Percentiles rank a stretch among this genome's conserved stretches.
Conservation (phyloP, 2,888 invertebrate genomes). For the Rhamphomyia laevipes region DNA sequence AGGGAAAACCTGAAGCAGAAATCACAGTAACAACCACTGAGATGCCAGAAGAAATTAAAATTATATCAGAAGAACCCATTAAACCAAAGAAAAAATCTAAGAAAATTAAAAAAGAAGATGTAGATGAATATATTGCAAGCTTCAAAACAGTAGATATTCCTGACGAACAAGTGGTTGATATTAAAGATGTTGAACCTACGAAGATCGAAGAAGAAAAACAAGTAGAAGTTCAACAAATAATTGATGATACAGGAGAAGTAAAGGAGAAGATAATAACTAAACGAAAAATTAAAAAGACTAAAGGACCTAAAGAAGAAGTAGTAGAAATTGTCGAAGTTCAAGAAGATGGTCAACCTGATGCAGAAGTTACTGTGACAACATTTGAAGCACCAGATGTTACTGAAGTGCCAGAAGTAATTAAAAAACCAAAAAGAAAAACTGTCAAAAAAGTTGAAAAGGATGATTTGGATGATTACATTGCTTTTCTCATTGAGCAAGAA, state of each 20-base stretch:
- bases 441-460: conserved; percentile 24
- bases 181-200: background rate
- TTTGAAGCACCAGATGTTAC: conserved; percentile 22
- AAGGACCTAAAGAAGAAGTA: conserved; percentile 25
- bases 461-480: conserved; percentile 27
- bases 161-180: conserved; percentile 15
- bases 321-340: conserved; percentile 30
- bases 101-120: conserved; percentile 13
- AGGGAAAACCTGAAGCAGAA: conserved; percentile 18
- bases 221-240: conserved; percentile 34
- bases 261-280: conserved; percentile 20
- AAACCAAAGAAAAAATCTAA: conserved; percentile 9
- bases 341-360: conserved; percentile 26
- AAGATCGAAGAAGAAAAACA: conserved; percentile 12
- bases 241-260: conserved; percentile 26
- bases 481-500: conserved; percentile 21
- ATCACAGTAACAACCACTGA: conserved; percentile 14
- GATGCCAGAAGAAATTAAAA: conserved; percentile 5
- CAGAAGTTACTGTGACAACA: conserved; percentile 31
- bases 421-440: conserved; percentile 27
- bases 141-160: conserved; percentile 7
- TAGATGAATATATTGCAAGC: conserved; percentile 7
- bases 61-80: conserved; percentile 8
- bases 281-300: conserved; percentile 26
- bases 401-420: conserved; percentile 19